Percentiles rank a stretch among this genome's conserved stretches.
Evolutionary conservation across 1,140 invertebrate species (phyloP).

Genomic region (Melitaea cinxia): DNA sequence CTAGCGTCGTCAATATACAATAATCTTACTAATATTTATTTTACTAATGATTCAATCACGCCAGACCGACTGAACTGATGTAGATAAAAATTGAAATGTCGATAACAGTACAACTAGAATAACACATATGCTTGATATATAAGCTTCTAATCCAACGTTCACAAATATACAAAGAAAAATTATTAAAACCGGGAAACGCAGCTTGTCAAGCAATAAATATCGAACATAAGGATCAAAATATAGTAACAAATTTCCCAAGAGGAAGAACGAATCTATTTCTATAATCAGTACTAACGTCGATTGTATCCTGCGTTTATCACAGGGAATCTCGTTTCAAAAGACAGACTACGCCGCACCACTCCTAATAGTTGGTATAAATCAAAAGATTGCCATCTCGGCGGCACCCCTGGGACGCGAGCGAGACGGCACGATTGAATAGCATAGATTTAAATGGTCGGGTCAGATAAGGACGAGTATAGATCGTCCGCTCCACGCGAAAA

Average conservation of each 20-base stretch:
- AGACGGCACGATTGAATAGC: conserved; percentile 80
- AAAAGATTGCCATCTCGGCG: conserved; percentile 80
- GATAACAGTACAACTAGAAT: too few relatives aligned
- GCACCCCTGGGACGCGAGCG: conserved; percentile 77
- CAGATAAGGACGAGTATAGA: conserved; percentile 77
- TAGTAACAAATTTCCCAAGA: conserved; percentile 25
- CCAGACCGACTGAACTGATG: too few relatives aligned
- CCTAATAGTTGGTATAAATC: conserved; percentile 82
- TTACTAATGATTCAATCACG: too few relatives aligned
- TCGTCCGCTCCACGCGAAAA: conserved; percentile 59
- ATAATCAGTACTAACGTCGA: conserved; percentile 72
- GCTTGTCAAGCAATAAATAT: neutral
- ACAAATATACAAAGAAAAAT: too few relatives aligned
- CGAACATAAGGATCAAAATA: conserved; percentile 16
- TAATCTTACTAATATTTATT: too few relatives aligned
- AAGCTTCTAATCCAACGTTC: too few relatives aligned
- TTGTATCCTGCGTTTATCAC: conserved; percentile 69
- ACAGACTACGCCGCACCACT: conserved; percentile 71
- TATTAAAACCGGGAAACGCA: too few relatives aligned
- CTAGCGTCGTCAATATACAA: too few relatives aligned
- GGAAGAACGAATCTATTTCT: conserved; percentile 59
- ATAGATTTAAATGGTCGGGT: conserved; percentile 80
- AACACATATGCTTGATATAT: too few relatives aligned
- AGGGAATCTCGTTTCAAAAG: conserved; percentile 65
- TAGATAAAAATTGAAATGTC: too few relatives aligned